Percentiles rank a stretch among this genome's conserved stretches.
These are phyloP conservation scores for Echinarachnius parma DNA, from an alignment of 53 echinoderm and acorn worm species.

Conservation along the genomic window DNA sequence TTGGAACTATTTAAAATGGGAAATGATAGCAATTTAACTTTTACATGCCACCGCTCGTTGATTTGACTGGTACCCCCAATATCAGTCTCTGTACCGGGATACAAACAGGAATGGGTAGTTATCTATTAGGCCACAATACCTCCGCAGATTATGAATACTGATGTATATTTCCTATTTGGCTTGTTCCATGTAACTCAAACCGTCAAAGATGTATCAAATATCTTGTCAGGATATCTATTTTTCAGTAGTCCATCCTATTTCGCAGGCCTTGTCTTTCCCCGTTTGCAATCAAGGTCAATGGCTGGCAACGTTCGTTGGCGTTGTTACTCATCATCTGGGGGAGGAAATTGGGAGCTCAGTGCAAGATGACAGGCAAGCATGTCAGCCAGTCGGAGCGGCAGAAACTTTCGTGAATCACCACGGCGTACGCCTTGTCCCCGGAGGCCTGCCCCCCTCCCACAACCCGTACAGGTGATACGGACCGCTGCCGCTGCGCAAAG, in stretches of 20 bases:
- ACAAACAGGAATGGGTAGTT: too few species aligned
- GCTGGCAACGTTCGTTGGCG: conserved; percentile 18
- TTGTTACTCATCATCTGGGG: conserved; percentile 36
- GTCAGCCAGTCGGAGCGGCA: conserved; percentile 43
- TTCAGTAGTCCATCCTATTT: conserved; percentile 16
- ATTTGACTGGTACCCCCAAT: too few species aligned
- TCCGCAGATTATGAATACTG: too few species aligned
- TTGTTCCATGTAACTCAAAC: too few species aligned
- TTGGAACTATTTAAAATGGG: too few species aligned
- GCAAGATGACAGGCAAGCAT: conserved; percentile 43
- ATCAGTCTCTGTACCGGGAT: too few species aligned
- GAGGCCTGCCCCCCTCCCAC: conserved; percentile 43
- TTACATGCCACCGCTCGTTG: too few species aligned
- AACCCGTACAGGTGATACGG: conserved; percentile 44
- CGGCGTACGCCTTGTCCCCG: conserved; percentile 29
- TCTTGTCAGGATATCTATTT: conserved; percentile 22
- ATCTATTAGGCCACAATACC: too few species aligned
- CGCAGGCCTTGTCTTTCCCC: conserved; percentile 10
- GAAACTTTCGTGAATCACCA: conserved; percentile 49
- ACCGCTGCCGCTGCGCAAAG: conserved; percentile 38
- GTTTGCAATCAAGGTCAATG: conserved; percentile 41
- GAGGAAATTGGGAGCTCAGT: conserved; percentile 51
- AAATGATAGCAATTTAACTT: too few species aligned
- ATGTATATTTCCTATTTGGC: too few species aligned
- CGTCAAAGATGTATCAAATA: conserved; percentile 36